Base-by-base conservation (phyloP, 2,888 invertebrate genomes). In the Acleris sparsana region DNA sequence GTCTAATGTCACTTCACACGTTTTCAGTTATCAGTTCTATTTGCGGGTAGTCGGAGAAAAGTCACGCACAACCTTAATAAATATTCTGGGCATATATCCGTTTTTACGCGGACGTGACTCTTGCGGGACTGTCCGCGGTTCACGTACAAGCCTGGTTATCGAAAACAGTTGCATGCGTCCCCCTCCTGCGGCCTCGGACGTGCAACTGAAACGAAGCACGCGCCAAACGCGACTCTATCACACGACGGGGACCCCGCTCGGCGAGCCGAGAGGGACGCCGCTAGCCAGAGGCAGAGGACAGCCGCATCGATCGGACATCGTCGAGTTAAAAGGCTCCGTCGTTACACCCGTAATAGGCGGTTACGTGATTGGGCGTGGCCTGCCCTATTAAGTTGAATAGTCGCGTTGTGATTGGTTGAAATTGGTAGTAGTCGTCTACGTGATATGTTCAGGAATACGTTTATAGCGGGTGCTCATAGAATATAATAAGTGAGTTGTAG, bases 21-120 rank as follows among this genome's bases (percentile, higher is more conserved):
- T 82, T 81, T 83, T 85, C 86, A 88, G 89, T 87, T 87, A 85
- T 80, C 88, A 87, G 82, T 78, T 84, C 89, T 89, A 88, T 90
- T 88, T 87, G 85, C 86, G 80, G 85, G 87, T 87, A 88, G 87
- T 85, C 91, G 80, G 89, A 90, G 92, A 90, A 89, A 92, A 90
- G 92, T 92, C 92, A 92, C 92, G 92, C 92, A 89, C 91, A 89
- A 79, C 90, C 92, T 89, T 90, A 90, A 93, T 93, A 93, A 93
- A 93, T 93, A 94, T 93, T 93, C 93, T 89, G 92, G 93, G 93
- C 93, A 92, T 93, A 93, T 93, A 93, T 93, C 92, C 92, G 91
- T 92, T 92, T 92, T 92, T 92, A 90, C 92, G 91, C 84, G 90
- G 86, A 92, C 92, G 92, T 92, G 92, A 92, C 92, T 84, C 86